Base-by-base conservation (phyloP, 2,888 invertebrate species). In the Lasioglossum leucozonium region DNA sequence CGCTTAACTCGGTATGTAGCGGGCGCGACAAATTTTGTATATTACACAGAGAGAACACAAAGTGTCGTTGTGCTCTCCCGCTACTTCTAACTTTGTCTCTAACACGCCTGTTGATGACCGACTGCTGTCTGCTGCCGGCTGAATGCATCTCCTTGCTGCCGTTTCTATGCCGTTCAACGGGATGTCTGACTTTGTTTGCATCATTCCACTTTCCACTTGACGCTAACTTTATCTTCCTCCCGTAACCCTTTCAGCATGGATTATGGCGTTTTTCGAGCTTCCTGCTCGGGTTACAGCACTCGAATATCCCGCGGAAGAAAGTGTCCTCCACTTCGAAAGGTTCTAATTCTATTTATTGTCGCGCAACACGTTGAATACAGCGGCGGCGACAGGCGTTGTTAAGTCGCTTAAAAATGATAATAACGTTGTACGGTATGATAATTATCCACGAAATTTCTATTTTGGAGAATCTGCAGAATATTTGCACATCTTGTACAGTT, bases 71-170 rank as follows among this genome's bases (percentile, higher is more conserved):
- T 37, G 67, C 37, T 4, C 67, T 67, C 34, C 18, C 34, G 67
- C 67, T 18, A 67, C 67, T 67, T 67, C 67, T 67, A 37, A 67
- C 67, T 67, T 67, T 40, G n/a, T n/a, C 37, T 22, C 67, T 18
- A 67, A 18, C 8, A 22, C 37, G 37, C 11, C 67, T 65, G 37
- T 67, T 67, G 67, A 67, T 37, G 67, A 40, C 67, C 67, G 67
- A 37, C 67, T 34, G 22, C 37, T n/a, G 37, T 67, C 67, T 67
- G 37, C 37, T 51, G 51, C 51, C 37, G 37, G 4, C 0, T 37
- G 67, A 37, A 18, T 11, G 67, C 11, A 1, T 37, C 22, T 37
- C 10, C 34, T 51, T n/a, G 37, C 34, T 11, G 22, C 67, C 37
- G 37, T 34, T 58, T 67, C 37, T 67, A n/a, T 22, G 65, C 18